phyloP scores from a whole-genome alignment of 2,888 invertebrate genomes.

The Cheilosia variabilis region DNA sequence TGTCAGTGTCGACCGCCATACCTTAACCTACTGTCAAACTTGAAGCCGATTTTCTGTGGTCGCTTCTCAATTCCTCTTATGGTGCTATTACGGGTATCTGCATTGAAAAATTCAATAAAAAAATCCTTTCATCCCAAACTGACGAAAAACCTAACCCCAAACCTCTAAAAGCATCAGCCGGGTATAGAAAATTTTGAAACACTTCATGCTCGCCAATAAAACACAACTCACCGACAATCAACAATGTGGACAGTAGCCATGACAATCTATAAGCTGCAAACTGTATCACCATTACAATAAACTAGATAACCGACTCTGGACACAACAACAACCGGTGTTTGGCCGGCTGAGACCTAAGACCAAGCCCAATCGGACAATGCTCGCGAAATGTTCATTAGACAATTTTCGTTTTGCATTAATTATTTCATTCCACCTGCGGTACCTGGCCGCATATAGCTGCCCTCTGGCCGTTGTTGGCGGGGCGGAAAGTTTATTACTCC shows the following conservation, averaged over 20 bases:
- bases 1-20: no score
- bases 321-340: constrained; percentile 49
- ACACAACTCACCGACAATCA: constrained; percentile 63
- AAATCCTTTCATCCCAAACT: not conserved
- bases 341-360: constrained; percentile 63
- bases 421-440: constrained; percentile 74
- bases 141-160: not conserved
- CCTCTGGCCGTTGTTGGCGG: constrained; percentile 14
- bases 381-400: constrained; percentile 75
- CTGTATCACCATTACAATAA: constrained; percentile 73
- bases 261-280: constrained; percentile 71
- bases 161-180: constrained; percentile 10
- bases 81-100: no score
- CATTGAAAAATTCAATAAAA: no score
- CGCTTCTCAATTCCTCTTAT: no score
- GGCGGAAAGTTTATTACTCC: constrained; percentile 69
- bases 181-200: constrained; percentile 38
- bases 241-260: constrained; percentile 64
- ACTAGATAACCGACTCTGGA: constrained; percentile 61
- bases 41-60: no score
- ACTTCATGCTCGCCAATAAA: constrained; percentile 43
- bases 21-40: no score
- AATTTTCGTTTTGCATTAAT: constrained; percentile 75
- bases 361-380: constrained; percentile 75
- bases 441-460: constrained; percentile 5